These are phyloP conservation scores for Eugnorisma glareosa DNA, from an alignment of 2,888 invertebrate species.

Conservation along the genomic window DNA sequence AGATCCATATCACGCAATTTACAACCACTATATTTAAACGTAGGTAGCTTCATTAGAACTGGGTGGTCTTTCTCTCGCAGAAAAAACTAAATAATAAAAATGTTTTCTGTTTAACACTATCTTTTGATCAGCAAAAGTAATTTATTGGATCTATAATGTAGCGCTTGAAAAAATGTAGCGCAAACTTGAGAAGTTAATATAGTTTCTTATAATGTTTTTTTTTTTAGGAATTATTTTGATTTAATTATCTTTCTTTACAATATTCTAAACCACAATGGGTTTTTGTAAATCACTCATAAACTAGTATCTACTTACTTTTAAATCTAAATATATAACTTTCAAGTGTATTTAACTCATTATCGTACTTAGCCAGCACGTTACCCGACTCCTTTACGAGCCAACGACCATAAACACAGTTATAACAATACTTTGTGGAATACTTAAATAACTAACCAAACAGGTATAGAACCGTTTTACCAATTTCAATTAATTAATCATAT, in stretches of 20 bases:
- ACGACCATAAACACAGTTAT: slow-evolving; percentile 24
- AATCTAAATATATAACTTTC: not conserved
- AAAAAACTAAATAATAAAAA: slow-evolving; percentile 34
- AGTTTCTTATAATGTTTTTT: too few species aligned
- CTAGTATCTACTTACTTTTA: not conserved
- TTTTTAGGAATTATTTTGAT: too few species aligned
- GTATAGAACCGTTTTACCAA: not conserved
- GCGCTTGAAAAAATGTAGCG: too few species aligned
- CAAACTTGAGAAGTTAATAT: too few species aligned
- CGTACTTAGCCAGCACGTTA: not conserved
- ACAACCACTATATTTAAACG: slow-evolving; percentile 66
- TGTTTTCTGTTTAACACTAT: slow-evolving; percentile 26
- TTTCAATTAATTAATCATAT: slow-evolving; percentile 1
- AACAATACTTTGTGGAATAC: slow-evolving; percentile 1
- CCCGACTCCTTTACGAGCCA: slow-evolving; percentile 2
- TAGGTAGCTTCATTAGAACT: slow-evolving; percentile 62
- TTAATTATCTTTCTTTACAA: not conserved
- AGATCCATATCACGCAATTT: slow-evolving; percentile 64
- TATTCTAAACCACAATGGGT: not conserved
- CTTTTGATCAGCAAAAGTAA: slow-evolving; percentile 20
- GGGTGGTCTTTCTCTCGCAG: slow-evolving; percentile 54
- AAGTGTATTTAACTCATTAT: not conserved
- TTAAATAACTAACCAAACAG: slow-evolving; percentile 17
- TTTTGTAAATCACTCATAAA: not conserved
- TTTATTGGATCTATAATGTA: slow-evolving; percentile 17